phyloP scores from a whole-genome alignment of 1,140 invertebrate species.

The Nasonia longicornis region DNA sequence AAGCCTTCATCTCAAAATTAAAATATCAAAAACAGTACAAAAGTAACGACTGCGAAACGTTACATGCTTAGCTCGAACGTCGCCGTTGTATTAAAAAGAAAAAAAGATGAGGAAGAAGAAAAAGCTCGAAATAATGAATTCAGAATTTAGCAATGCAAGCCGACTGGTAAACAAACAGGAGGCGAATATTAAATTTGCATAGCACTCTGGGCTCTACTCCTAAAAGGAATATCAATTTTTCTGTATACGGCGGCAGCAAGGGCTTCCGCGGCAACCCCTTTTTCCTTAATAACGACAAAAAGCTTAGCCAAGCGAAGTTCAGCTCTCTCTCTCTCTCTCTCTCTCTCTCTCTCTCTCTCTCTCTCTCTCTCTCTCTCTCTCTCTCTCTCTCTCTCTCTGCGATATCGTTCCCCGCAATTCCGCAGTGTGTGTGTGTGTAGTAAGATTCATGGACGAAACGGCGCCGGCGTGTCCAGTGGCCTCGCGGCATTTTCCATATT shows the following conservation, averaged over 20 bases:
- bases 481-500: slow-evolving; percentile 41
- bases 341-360: neutral
- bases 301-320: slow-evolving; percentile 26
- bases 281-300: slow-evolving; percentile 7
- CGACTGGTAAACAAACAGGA: neutral
- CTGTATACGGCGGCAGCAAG: neutral
- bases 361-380: neutral
- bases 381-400: too few relatives aligned
- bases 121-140: neutral
- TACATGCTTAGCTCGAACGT: too few relatives aligned
- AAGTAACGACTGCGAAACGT: too few relatives aligned
- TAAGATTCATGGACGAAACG: slow-evolving; percentile 50
- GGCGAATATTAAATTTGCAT: slow-evolving; percentile 21
- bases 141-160: neutral
- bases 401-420: neutral
- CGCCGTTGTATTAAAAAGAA: too few relatives aligned
- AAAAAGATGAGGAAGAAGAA: neutral
- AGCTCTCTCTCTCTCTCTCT: neutral
- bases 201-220: neutral
- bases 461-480: slow-evolving; percentile 43
- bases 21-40: neutral
- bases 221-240: slow-evolving; percentile 16
- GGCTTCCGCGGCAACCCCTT: neutral
- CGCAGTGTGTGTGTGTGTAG: neutral
- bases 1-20: neutral